Evolutionary conservation across 2,888 invertebrate genomes (phyloP).

Genomic region (Fissipunctia ypsillon): DNA sequence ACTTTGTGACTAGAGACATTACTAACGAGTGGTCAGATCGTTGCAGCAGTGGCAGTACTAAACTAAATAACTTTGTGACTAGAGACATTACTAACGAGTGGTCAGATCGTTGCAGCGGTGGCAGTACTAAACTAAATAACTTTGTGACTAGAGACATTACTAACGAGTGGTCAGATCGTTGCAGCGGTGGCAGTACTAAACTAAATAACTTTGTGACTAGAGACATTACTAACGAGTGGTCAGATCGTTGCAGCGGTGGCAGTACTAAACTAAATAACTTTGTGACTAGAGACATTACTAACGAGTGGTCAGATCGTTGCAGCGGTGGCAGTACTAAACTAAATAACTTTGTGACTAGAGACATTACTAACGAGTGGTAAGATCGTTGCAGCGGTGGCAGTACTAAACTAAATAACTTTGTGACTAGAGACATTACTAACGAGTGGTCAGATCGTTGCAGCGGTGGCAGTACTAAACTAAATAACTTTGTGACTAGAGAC

Average conservation of each 20-base stretch:
- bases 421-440: background rate
- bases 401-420: background rate
- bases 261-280: background rate
- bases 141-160: constrained; percentile 2
- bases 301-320: no score
- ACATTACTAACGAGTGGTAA: background rate
- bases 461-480: background rate
- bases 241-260: no score
- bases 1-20: constrained; percentile 3
- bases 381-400: no score
- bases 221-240: background rate
- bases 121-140: background rate
- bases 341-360: background rate
- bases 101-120: no score
- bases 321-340: background rate
- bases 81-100: background rate
- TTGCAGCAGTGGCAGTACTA: no score
- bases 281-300: constrained; percentile 2
- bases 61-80: constrained; percentile 1
- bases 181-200: background rate
- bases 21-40: background rate
- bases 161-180: no score
- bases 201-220: background rate
- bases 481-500: background rate
- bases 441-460: no score